Percentiles rank a stretch among this genome's conserved stretches.
Evolutionary conservation across 2,797 vertebrate genomes (phyloP).

Genomic region (Clarias pachynema): DNA sequence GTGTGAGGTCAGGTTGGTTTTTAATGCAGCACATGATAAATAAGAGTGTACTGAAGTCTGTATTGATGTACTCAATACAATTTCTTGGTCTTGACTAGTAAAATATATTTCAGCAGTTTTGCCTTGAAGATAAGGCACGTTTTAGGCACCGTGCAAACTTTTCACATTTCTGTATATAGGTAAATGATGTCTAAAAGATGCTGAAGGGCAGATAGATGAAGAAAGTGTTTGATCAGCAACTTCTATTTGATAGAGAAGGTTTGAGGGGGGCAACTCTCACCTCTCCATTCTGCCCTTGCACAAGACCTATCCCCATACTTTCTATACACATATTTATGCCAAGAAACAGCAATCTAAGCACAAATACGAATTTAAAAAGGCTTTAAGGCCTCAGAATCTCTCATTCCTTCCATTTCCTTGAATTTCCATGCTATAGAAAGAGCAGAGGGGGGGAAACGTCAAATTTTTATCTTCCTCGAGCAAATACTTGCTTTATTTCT

Average conservation of each 20-base stretch:
- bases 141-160: conserved; percentile 42
- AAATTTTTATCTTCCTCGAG: conserved; percentile 63
- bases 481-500: conserved; percentile 64
- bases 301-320: conserved; percentile 59
- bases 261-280: conserved; percentile 51
- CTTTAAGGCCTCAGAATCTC: conserved; percentile 56
- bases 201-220: conserved; percentile 42
- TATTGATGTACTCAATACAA: conserved; percentile 14
- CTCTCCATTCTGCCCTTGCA: conserved; percentile 50
- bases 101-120: conserved; percentile 33
- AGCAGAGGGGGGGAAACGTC: conserved; percentile 48
- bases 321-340: conserved; percentile 62
- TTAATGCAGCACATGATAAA: conserved; percentile 6
- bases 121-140: conserved; percentile 33
- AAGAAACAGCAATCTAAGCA: conserved; percentile 64
- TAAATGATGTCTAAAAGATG: conserved; percentile 49
- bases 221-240: conserved; percentile 54
- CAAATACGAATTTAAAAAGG: conserved; percentile 64
- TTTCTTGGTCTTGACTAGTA: conserved; percentile 8
- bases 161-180: conserved; percentile 46
- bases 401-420: conserved; percentile 54
- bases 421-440: conserved; percentile 59
- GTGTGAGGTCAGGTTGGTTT: background rate
- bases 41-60: conserved; percentile 15
- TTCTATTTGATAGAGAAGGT: conserved; percentile 52